Base-by-base conservation (phyloP, 2,113 vertebrate species). In the Sciurus niger region DNA sequence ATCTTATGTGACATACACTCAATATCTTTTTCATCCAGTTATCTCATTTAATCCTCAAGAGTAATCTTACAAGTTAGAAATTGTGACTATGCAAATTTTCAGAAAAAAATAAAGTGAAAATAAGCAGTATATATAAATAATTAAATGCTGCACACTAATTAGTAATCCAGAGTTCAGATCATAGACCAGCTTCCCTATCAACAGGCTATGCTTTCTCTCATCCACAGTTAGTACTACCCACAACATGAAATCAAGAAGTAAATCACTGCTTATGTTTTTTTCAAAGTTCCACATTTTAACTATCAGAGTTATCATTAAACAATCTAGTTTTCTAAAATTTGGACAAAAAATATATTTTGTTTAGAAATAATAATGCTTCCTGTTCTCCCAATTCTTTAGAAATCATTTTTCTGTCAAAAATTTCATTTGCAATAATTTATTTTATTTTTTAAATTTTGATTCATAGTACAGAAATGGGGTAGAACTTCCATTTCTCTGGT, bases 331-430 rank as follows among this genome's bases (percentile, higher is more conserved):
- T 92, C 28, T 93, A 43, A 85, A 89, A 77, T 88, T 82, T 67
- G 51, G 43, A 58, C 17, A 79, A 90, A 84, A 7, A 72, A 60
- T 68, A 32, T 25, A 17, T 80, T 84, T 88, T 55, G 87, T 72
- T 84, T 78, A 60, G 74, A 95, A 92, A 76, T 46, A 17, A 37
- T 70, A 48, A 40, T 77, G 9, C 77, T 90, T 95, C 34, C 8
- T 88, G 12, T 74, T 95, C 55, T 95, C 17, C 40, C 60, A 83
- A 53, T 73, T 95, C 17, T 94, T 24, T 37, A 80, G 76, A 96
- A 83, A 12, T 83, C 67, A 58, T 14, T 73, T 95, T 63, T 58
- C 86, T 70, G 60, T 94, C 28, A 79, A 20, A 87, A 93, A 72
- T n/a, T 96, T 25, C 34, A 28, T 86, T 85, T 89, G 93, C 37